phyloP scores from a whole-genome alignment of 2,797 vertebrate species.

The Dromococcyx pavoninus region DNA sequence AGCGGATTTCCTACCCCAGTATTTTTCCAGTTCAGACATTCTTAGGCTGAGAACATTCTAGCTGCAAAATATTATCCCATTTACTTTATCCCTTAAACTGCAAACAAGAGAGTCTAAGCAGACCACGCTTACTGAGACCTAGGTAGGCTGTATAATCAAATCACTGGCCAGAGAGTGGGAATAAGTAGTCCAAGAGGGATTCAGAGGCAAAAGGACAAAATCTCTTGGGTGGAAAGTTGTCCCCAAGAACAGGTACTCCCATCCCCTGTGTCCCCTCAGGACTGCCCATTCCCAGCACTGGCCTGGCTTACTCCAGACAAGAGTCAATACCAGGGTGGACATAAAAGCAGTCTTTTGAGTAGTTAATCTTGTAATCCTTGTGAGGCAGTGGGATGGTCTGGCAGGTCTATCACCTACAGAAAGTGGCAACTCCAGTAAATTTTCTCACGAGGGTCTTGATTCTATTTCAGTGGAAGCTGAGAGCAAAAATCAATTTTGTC shows the following conservation, averaged over 20 bases:
- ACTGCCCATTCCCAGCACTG: background rate
- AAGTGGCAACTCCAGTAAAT: background rate
- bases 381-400: background rate
- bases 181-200: background rate
- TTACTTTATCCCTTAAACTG: background rate
- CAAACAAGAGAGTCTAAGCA: background rate
- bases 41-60: background rate
- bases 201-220: background rate
- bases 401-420: background rate
- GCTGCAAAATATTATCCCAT: background rate
- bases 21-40: background rate
- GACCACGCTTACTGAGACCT: background rate
- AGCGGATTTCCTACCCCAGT: background rate
- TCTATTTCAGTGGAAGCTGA: background rate
- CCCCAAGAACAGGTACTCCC: background rate
- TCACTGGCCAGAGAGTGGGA: background rate
- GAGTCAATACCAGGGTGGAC: background rate
- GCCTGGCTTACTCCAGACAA: background rate
- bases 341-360: background rate
- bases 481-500: background rate
- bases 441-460: background rate
- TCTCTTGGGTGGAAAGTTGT: background rate
- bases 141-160: background rate
- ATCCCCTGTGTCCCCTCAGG: accelerated
- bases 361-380: accelerated